A percentile compares a stretch with the other conserved stretches of the same genome.
Conservation (phyloP, 2,888 invertebrate species). For the Folsomia candida region DNA sequence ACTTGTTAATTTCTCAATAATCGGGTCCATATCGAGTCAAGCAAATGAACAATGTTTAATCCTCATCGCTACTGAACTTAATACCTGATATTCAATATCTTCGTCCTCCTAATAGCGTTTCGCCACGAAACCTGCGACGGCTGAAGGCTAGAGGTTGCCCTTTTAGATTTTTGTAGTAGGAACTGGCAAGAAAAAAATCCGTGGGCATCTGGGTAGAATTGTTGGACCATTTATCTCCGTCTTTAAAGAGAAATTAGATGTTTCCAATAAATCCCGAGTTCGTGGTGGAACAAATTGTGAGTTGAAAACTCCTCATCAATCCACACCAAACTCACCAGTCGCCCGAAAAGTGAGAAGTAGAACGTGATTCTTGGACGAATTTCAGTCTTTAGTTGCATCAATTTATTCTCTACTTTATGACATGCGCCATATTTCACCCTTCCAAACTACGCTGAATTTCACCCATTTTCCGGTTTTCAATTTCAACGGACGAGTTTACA, state of each 20-base stretch:
- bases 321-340: neutral
- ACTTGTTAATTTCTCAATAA: no score
- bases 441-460: neutral
- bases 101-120: no score
- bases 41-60: no score
- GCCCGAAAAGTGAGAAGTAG: constrained; percentile 18
- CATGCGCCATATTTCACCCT: constrained; percentile 21
- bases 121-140: no score
- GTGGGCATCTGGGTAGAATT: neutral
- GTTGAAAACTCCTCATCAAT: constrained; percentile 15
- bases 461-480: neutral
- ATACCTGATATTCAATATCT: no score
- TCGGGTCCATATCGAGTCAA: no score
- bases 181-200: no score
- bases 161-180: no score
- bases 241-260: constrained; percentile 10
- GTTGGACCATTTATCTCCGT: neutral
- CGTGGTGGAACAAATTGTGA: constrained; percentile 13
- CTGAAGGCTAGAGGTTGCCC: no score
- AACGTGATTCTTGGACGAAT: constrained; percentile 34
- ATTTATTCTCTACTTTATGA: constrained; percentile 29
- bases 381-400: constrained; percentile 26
- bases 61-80: no score
- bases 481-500: no score
- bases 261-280: constrained; percentile 9